Conservation (phyloP, 1,140 invertebrate genomes). For the Drosophila orosa region DNA sequence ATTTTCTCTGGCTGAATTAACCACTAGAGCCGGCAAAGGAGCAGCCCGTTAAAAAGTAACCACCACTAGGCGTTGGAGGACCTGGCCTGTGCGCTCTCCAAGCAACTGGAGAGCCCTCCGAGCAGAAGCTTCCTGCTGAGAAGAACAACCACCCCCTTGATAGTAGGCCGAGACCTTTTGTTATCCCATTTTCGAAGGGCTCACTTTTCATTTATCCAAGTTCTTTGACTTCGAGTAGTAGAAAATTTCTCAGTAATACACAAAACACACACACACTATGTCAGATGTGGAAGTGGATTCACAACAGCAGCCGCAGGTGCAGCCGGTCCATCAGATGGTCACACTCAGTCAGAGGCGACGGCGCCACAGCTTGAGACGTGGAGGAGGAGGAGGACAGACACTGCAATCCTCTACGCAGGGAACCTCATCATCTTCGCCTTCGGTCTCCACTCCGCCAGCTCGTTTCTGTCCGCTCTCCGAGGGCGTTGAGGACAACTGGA, state of each 20-base stretch:
- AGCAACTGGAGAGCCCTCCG: slow-evolving; percentile 11
- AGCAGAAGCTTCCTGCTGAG: slow-evolving; percentile 1
- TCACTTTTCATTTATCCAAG: slow-evolving; percentile 22
- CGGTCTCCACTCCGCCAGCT: slow-evolving; percentile 8
- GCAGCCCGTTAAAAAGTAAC: slow-evolving; percentile 11
- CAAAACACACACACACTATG: slow-evolving; percentile 30
- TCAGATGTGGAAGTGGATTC: slow-evolving; percentile 61
- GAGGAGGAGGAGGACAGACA: neutral
- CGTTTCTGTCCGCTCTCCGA: slow-evolving; percentile 53
- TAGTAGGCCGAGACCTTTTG: slow-evolving; percentile 9
- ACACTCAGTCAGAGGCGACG: slow-evolving; percentile 27
- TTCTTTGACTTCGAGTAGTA: slow-evolving; percentile 19
- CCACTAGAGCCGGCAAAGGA: slow-evolving; percentile 2
- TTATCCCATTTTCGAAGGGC: slow-evolving; percentile 9
- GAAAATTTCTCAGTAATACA: slow-evolving; percentile 15
- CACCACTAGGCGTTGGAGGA: slow-evolving; percentile 4
- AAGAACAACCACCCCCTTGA: slow-evolving; percentile 16
- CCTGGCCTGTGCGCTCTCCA: slow-evolving; percentile 10
- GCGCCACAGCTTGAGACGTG: slow-evolving; percentile 25
- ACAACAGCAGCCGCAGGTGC: slow-evolving; percentile 6
- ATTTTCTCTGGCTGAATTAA: neutral
- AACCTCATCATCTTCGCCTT: neutral
- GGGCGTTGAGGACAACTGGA: slow-evolving; percentile 87
- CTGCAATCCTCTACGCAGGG: neutral
- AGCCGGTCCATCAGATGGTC: neutral